Evolutionary conservation across 1,140 invertebrate genomes (phyloP).

Genomic region (Vanessa tameamea): DNA sequence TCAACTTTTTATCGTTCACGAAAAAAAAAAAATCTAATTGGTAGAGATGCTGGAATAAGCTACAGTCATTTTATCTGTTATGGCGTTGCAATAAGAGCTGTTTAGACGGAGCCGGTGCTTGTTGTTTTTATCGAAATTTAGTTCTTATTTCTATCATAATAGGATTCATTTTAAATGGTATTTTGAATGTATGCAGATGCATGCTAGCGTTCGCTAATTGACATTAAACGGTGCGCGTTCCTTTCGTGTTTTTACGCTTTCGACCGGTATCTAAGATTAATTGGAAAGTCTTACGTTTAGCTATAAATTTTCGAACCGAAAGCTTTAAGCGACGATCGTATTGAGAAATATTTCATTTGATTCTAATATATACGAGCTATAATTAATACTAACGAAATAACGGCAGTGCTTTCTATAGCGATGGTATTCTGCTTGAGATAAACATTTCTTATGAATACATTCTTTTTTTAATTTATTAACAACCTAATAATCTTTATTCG

Average conservation of each 20-base stretch:
- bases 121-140: background rate
- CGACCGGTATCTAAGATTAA: constrained; percentile 41
- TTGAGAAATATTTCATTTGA: constrained; percentile 2
- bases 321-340: background rate
- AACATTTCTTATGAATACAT: background rate
- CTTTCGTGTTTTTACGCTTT: constrained; percentile 57
- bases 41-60: constrained; percentile 2
- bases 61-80: background rate
- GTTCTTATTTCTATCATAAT: background rate
- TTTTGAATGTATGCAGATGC: constrained; percentile 22
- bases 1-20: constrained; percentile 20
- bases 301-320: constrained; percentile 13
- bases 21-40: constrained; percentile 13
- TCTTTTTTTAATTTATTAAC: too few relatives aligned
- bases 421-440: background rate
- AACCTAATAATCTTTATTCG: too few relatives aligned
- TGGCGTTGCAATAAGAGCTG: constrained; percentile 16
- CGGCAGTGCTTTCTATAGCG: background rate
- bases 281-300: constrained; percentile 37
- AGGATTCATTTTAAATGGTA: constrained; percentile 12
- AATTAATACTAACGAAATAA: background rate
- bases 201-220: constrained; percentile 60
- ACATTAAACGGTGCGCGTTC: constrained; percentile 62
- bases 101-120: background rate
- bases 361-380: background rate